Percentiles rank a stretch among this genome's conserved stretches.
These are phyloP conservation scores for Ifrita kowaldi DNA, from an alignment of 2,113 vertebrate species.

Conservation along the genomic window DNA sequence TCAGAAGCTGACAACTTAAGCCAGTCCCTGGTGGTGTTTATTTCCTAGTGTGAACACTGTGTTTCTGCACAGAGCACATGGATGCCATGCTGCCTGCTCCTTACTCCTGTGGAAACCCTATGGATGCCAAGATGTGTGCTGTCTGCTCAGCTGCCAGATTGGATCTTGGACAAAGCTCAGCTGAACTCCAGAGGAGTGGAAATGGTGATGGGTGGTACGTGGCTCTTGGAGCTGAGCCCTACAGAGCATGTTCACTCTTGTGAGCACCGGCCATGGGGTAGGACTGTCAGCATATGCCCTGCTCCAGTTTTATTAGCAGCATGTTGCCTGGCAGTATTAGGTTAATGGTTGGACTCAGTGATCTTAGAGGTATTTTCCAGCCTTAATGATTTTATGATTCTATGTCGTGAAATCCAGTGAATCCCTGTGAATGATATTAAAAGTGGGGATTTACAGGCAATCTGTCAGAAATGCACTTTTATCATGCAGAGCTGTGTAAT, in stretches of 20 bases:
- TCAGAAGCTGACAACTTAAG: not conserved
- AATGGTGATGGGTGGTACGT: not conserved
- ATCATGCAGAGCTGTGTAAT: conserved; percentile 52
- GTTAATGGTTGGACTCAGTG: not conserved
- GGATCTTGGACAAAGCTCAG: not conserved
- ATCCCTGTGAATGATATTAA: not conserved
- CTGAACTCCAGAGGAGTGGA: not conserved
- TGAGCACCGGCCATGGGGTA: not conserved
- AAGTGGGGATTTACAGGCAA: conserved; percentile 21
- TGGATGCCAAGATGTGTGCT: not conserved
- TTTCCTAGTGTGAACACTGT: fast-evolving
- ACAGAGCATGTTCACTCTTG: not conserved
- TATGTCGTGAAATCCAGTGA: not conserved
- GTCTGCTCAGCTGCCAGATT: not conserved
- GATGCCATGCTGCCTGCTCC: not conserved
- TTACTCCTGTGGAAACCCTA: not conserved
- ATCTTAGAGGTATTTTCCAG: not conserved
- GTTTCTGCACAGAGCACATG: not conserved
- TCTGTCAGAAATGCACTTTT: conserved; percentile 63
- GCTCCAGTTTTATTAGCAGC: not conserved
- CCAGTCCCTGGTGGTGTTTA: not conserved
- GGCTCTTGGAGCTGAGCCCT: not conserved
- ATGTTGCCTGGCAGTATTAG: not conserved
- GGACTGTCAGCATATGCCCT: not conserved
- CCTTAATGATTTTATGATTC: not conserved